Conservation (phyloP, 2,888 invertebrate genomes). For the Dichetophora obliterata region DNA sequence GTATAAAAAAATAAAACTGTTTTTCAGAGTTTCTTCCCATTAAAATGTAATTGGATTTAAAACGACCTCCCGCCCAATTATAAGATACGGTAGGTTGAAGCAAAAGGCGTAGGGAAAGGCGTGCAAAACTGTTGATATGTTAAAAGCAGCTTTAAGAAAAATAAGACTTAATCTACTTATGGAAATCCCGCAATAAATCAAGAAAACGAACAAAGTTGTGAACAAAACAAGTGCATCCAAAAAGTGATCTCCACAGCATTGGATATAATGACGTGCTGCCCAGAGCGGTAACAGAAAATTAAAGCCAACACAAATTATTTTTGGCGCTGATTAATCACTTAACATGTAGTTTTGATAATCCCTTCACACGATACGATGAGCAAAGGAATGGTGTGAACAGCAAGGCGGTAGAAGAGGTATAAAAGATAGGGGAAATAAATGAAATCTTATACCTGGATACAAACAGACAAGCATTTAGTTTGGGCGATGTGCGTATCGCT, state of each 20-base stretch:
- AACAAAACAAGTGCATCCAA: not conserved
- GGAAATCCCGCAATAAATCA: too few relatives aligned
- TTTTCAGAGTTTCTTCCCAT: too few relatives aligned
- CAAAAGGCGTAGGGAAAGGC: too few relatives aligned
- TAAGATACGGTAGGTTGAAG: too few relatives aligned
- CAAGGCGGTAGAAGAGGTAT: not conserved
- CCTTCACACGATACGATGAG: conserved; percentile 52
- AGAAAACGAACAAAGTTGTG: not conserved
- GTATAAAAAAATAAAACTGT: not conserved
- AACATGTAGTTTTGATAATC: conserved; percentile 64
- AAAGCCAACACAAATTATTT: conserved; percentile 67
- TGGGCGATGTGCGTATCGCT: not conserved
- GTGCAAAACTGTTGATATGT: not conserved
- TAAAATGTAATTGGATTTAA: too few relatives aligned
- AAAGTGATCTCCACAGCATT: too few relatives aligned
- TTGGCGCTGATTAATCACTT: conserved; percentile 69
- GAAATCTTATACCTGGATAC: too few relatives aligned
- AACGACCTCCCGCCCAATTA: too few relatives aligned
- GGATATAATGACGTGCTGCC: too few relatives aligned
- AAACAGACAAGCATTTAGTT: too few relatives aligned
- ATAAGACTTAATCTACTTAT: too few relatives aligned
- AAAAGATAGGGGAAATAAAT: not conserved
- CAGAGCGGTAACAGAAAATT: conserved; percentile 54
- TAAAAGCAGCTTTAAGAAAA: not conserved
- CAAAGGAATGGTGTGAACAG: not conserved